Conservation (phyloP, 2,888 invertebrate genomes). For the Melipona beecheii region DNA sequence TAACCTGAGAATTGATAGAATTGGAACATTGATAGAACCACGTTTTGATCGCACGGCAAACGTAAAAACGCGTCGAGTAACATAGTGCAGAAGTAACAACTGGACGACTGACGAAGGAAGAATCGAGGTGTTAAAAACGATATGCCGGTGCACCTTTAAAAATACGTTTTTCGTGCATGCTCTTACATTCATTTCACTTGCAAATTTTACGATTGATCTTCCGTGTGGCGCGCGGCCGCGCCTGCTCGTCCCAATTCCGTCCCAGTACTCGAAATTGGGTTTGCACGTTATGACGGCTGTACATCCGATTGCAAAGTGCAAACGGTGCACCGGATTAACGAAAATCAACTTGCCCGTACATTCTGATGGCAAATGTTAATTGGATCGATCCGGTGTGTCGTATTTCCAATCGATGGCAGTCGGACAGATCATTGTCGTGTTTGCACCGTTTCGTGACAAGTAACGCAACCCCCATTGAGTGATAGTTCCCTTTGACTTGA, state of each 20-base stretch:
- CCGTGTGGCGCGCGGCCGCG: not conserved
- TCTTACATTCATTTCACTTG: slow-evolving; percentile 55
- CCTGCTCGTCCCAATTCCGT: not conserved
- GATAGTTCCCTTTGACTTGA: not conserved
- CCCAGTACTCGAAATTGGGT: slow-evolving; percentile 40
- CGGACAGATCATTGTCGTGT: slow-evolving; percentile 12
- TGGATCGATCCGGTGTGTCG: slow-evolving; percentile 25
- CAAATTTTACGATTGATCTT: slow-evolving; percentile 56
- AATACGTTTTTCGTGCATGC: slow-evolving; percentile 47
- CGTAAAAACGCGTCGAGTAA: slow-evolving; percentile 26
- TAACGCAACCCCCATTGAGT: not conserved
- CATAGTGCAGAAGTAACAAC: not conserved
- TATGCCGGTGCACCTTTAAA: slow-evolving; percentile 27
- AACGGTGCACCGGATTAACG: slow-evolving; percentile 39
- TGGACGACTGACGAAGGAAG: not conserved
- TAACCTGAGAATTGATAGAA: too few relatives aligned
- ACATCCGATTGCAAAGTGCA: slow-evolving; percentile 23
- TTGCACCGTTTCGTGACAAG: slow-evolving; percentile 2
- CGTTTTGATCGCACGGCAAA: not conserved
- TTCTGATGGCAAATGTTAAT: slow-evolving; percentile 50
- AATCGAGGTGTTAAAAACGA: slow-evolving; percentile 40
- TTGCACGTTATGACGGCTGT: slow-evolving; percentile 30
- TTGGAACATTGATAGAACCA: too few relatives aligned
- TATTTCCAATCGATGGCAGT: slow-evolving; percentile 19
- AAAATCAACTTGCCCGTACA: slow-evolving; percentile 26